Percentiles rank a stretch among this genome's conserved stretches.
Conservation (phyloP, 2,888 invertebrate species). For the Lathronympha strigana region DNA sequence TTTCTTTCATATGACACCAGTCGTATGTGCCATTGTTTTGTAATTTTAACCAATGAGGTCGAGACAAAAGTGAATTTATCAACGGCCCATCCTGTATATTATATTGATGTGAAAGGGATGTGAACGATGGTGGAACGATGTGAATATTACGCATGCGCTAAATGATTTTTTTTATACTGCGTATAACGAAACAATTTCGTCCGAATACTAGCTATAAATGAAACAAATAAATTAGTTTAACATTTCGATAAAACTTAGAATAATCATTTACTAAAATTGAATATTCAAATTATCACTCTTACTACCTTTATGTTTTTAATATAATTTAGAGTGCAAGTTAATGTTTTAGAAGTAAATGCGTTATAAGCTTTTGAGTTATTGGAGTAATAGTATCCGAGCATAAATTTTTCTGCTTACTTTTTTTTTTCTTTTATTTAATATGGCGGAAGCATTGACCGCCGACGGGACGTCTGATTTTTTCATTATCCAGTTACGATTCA, state of each 20-base stretch:
- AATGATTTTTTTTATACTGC: constrained; percentile 2
- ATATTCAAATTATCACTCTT: background rate
- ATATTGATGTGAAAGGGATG: no score
- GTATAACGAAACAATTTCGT: constrained; percentile 7
- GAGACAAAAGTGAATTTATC: no score
- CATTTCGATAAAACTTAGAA: background rate
- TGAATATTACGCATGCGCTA: constrained; percentile 33
- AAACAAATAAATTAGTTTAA: background rate
- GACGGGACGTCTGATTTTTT: constrained; percentile 75
- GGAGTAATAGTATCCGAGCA: constrained; percentile 38
- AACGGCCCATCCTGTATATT: no score
- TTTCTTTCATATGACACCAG: no score
- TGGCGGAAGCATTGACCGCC: constrained; percentile 83
- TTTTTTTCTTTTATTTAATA: constrained; percentile 78
- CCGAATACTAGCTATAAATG: constrained; percentile 21
- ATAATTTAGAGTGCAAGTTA: background rate
- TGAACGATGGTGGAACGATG: no score
- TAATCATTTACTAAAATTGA: background rate
- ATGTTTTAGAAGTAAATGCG: background rate
- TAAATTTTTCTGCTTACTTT: constrained; percentile 58
- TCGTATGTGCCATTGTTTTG: no score
- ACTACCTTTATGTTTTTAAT: background rate
- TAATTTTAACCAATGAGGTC: no score
- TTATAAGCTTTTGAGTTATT: no score
- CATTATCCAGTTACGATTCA: constrained; percentile 60